Conservation (phyloP, 2,797 vertebrate species). For the Oceanodroma leucorhoa region DNA sequence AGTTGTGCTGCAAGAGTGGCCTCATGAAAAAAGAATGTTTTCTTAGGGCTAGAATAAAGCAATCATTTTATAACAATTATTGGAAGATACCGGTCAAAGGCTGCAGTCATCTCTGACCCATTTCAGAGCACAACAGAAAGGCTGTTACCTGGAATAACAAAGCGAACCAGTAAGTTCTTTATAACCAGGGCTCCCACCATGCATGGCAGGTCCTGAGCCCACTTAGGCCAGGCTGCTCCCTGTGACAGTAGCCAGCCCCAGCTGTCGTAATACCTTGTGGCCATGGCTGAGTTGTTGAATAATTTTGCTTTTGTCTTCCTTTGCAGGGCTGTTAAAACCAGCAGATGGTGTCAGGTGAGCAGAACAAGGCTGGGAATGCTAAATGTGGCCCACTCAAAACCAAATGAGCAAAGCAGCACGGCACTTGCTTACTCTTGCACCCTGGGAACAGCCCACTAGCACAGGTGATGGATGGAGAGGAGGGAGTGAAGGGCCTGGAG, state of each 20-base stretch:
- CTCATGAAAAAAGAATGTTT: not conserved
- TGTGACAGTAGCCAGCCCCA: not conserved
- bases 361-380: not conserved
- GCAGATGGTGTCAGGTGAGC: not conserved
- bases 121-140: not conserved
- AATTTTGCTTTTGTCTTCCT: not conserved
- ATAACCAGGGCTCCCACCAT: not conserved
- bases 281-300: not conserved
- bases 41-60: not conserved
- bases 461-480: not conserved
- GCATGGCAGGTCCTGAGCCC: fast-evolving
- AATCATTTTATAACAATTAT: not conserved
- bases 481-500: not conserved
- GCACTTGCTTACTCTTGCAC: not conserved
- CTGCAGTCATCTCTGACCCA: not conserved
- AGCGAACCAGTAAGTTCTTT: not conserved
- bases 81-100: not conserved
- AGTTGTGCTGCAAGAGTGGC: not conserved
- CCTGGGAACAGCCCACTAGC: not conserved
- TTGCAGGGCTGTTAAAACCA: not conserved
- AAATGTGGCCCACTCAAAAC: not conserved
- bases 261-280: not conserved
- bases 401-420: not conserved
- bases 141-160: not conserved
- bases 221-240: not conserved